These are phyloP conservation scores for Diadema setosum DNA, from an alignment of 35 echinoderm and acorn worm species.

Conservation along the genomic window DNA sequence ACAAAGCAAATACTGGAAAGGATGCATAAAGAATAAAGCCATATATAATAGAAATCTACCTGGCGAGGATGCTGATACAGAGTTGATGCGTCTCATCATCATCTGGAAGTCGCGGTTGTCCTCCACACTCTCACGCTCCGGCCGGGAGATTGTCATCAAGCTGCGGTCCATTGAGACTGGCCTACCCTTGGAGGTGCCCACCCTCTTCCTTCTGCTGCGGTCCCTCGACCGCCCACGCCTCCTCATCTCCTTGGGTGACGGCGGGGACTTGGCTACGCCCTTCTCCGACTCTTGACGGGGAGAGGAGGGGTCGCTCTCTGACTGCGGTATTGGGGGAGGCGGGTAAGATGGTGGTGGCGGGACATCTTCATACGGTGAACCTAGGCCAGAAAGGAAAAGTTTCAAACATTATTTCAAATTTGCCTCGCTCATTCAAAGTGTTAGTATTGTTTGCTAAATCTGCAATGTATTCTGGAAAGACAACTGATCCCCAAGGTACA, in stretches of 20 bases:
- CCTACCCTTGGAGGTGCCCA: not conserved
- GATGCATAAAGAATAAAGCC: too few species aligned
- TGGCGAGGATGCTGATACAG: constrained; percentile 53
- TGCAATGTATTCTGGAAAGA: too few species aligned
- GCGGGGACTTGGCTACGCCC: not conserved
- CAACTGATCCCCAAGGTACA: too few species aligned
- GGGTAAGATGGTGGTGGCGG: not conserved
- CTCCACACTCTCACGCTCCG: constrained; percentile 45
- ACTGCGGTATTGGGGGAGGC: not conserved
- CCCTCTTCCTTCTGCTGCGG: not conserved
- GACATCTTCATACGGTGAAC: not conserved
- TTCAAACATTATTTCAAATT: too few species aligned
- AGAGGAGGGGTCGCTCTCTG: not conserved
- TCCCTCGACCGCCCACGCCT: not conserved
- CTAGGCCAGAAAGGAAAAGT: too few species aligned
- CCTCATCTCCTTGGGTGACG: not conserved
- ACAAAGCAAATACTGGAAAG: too few species aligned
- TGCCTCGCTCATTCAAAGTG: too few species aligned
- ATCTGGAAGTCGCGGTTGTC: constrained; percentile 29
- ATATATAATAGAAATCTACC: constrained; percentile 10
- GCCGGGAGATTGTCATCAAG: constrained; percentile 20
- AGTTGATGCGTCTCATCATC: constrained; percentile 47
- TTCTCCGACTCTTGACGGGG: not conserved
- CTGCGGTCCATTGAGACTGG: constrained; percentile 3
- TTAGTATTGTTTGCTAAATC: too few species aligned